Evolutionary conservation across 1,140 invertebrate species (phyloP), one percentile per base, ranked within the genome.

Genomic region (Caenorhabditis latens): DNA sequence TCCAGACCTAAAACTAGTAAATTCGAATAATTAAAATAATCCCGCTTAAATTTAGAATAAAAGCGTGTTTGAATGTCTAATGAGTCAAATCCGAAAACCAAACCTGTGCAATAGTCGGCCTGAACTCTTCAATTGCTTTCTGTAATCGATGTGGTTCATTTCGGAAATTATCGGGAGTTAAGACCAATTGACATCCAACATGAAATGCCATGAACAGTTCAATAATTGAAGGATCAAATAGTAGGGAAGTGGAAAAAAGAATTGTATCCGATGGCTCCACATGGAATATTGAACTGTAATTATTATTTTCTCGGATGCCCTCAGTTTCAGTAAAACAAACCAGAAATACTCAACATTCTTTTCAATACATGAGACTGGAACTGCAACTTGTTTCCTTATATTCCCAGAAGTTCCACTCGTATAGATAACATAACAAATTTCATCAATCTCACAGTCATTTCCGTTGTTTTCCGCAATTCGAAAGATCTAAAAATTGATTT

Each of bases 191-290:
- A 32, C 65, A 71, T 63, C 86, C 86, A 48, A 67, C 24, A 9
- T 50, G 84, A 46, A 65, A 67, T 21, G 46, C 67, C 65, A 86
- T 71, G 57, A 86, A 86, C 7, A 86, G 24, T 65, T 86, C 86
- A n/a, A 86, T 32, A 48, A 86, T 71, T 19, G 86, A 86, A 16
- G 86, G 86, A 58, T 86, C 86, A 32, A 86, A 86, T 6, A 50
- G 86, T 24, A 83, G 50, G n/a, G 86, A 86, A 3, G 86, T 86
- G 4, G 86, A 83, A 79, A 86, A 86, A 6, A 86, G 61, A 65
- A 86, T 83, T n/a, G 19, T 13, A 21, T 86, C 86, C 21, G 32
- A 58, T 21, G 61, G 7, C 8, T 75, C 48, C n/a, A 86, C 6
- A n/a, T 86, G 4, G 79, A 86, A 86, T 4, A 50, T 19, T 19